Conservation (phyloP, 2,797 vertebrate species). For the Peromyscus aztecus region DNA sequence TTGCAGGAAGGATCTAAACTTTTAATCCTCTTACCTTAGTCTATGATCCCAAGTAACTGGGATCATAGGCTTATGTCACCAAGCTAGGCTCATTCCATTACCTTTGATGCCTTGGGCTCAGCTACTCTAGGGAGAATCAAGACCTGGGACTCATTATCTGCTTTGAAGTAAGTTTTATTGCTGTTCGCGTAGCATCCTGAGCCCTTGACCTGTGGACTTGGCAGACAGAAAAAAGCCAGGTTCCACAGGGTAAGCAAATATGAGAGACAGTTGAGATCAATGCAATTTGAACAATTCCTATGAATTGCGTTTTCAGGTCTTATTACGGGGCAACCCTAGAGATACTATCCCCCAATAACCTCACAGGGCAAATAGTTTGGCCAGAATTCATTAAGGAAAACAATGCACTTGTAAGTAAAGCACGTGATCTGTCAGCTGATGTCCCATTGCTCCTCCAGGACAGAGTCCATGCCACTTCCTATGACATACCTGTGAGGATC, state of each 20-base stretch:
- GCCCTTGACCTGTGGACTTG: conserved; percentile 27
- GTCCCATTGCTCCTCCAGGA: neutral
- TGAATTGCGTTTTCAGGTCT: neutral
- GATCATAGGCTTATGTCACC: neutral
- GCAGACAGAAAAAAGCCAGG: neutral
- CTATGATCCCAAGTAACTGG: neutral
- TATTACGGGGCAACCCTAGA: neutral
- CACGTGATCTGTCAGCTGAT: neutral
- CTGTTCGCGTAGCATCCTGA: neutral
- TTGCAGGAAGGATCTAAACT: neutral
- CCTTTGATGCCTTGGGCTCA: neutral
- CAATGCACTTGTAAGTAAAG: neutral
- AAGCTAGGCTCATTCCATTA: neutral
- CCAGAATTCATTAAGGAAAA: neutral
- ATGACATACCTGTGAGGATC: neutral
- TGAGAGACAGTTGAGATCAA: neutral
- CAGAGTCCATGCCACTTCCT: neutral
- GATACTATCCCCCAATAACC: neutral
- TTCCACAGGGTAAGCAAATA: neutral
- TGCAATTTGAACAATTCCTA: neutral
- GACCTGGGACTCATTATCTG: neutral
- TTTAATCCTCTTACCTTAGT: neutral
- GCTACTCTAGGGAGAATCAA: neutral
- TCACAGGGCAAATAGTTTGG: neutral
- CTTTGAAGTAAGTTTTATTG: neutral